Evolutionary conservation across 2,888 invertebrate species (phyloP), one percentile per base, ranked within the genome.

Genomic region (Lydus trimaculatus): DNA sequence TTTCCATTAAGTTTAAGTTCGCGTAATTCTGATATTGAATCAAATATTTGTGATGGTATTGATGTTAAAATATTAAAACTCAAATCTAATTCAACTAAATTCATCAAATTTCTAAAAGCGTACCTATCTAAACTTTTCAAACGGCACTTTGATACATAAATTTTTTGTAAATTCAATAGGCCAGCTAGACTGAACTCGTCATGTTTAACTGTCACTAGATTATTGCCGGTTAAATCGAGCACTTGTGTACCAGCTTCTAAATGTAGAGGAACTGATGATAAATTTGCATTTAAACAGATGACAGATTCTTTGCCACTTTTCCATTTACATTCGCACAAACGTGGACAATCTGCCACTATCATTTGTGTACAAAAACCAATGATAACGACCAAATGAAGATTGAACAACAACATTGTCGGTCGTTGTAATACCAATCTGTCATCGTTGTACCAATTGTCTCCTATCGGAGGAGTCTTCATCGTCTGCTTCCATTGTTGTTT

Each of bases 241-340:
- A 94, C 89, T 84, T 95, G 94, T 36, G 94, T 94, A 76, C 92
- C 91, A 71, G 91, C 90, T 76, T 94, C 94, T 71, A 94, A 88
- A 72, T 91, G 91, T 61, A 88, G 87, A 39, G 95, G 95, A 76
- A 95, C 90, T 79, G 89, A 88, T 76, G 91, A 89, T 78, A 94
- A 88, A 82, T 92, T 92, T 70, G 92, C 92, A 83, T 91, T 91
- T 78, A 90, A 89, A 86, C 95, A 95, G 78, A 92, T 87, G 67
- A 94, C 94, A 62, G 94, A 92, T 86, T 94, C 94, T 85, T 95
- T 95, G 79, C 94, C 94, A 82, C 91, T 91, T 84, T 93, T 93
- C 95, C 95, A 95, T 86, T 94, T 94, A 88, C 95, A 95, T 85
- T 94, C 93, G 86, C 95, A 95, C 78, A 91, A 88, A 72, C 89